Base-by-base conservation (phyloP, 64 coral and sea anemone species). In the Actinia equina region DNA sequence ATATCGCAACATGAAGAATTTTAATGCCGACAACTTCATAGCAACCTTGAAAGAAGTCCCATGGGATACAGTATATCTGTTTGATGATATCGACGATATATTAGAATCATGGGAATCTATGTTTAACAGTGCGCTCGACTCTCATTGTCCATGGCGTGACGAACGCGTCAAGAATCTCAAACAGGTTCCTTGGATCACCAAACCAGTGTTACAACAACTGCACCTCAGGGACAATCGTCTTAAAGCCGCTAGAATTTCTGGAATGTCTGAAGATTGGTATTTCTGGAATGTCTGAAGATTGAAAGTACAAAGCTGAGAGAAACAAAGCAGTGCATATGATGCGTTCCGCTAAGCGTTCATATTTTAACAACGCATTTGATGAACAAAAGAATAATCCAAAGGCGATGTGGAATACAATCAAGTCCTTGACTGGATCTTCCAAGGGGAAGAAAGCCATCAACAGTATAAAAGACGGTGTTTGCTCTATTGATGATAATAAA, bases 111-210 rank as follows among this genome's bases (percentile, higher is more conserved):
- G 70, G 42, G 44, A 85, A 18, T 17, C 23, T 81, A 63, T 79
- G 25, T 22, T 93, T 27, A 93, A 93, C 51, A 58, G 59, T 9
- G 82, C 78, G 46, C 17, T 91, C 1, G 71, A 87, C 83, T 4
- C 61, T 13, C 84, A 89, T 19, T 43, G 65, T 57, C 92, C 92
- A 13, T 51, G 55, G 15, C 86, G 71, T 57, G 17, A 71, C 37
- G 89, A 89, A 26, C 58, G 84, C 4, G 88, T 94, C 8, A 82
- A 69, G 42, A 22, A 41, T 30, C 17, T 74, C 17, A 81, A 89
- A 20, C 92, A 94, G 52, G 78, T 84, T 46, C 57, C 88, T n/a
- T 87, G 92, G 88, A 89, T 94, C 59, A 94, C 61, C 17, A 52
- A 74, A 52, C 53, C 82, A 23, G 41, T 88, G 17, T 25, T 74